These are phyloP conservation scores for Andrena camellia DNA, from an alignment of 2,888 invertebrate species.

Conservation along the genomic window DNA sequence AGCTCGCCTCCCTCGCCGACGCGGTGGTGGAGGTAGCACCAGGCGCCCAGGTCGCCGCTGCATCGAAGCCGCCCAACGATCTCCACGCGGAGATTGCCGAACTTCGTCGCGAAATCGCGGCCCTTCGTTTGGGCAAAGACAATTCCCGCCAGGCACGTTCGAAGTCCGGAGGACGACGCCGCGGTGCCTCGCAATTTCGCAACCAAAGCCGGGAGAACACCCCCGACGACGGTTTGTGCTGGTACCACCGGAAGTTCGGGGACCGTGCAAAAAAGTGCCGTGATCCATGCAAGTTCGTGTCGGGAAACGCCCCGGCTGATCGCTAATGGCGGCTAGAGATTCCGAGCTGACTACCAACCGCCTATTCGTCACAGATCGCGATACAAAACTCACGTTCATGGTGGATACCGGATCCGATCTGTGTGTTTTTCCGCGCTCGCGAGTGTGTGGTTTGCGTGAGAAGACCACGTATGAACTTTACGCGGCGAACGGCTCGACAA, in stretches of 20 bases:
- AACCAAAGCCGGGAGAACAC: not conserved
- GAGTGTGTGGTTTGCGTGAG: not conserved
- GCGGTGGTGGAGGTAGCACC: not conserved
- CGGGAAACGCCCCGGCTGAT: not conserved
- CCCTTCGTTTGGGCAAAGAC: not conserved
- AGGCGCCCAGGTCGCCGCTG: not conserved
- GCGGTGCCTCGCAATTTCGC: not conserved
- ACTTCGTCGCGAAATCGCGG: slow-evolving; percentile 6
- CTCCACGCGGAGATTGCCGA: not conserved
- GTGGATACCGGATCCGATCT: slow-evolving; percentile 6
- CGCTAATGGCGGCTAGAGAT: not conserved
- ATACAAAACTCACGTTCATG: not conserved
- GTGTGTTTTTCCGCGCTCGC: not conserved
- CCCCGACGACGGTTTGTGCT: not conserved
- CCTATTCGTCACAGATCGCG: not conserved
- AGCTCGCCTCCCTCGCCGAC: not conserved
- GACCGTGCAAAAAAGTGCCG: not conserved
- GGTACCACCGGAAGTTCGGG: not conserved
- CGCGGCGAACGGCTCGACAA: not conserved
- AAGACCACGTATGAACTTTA: not conserved
- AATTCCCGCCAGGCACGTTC: not conserved
- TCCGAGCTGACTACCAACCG: not conserved
- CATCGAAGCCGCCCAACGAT: not conserved
- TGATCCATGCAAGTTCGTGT: not conserved
- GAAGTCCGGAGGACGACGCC: not conserved